Conservation (phyloP, 2,888 invertebrate genomes). For the Acronicta psi region DNA sequence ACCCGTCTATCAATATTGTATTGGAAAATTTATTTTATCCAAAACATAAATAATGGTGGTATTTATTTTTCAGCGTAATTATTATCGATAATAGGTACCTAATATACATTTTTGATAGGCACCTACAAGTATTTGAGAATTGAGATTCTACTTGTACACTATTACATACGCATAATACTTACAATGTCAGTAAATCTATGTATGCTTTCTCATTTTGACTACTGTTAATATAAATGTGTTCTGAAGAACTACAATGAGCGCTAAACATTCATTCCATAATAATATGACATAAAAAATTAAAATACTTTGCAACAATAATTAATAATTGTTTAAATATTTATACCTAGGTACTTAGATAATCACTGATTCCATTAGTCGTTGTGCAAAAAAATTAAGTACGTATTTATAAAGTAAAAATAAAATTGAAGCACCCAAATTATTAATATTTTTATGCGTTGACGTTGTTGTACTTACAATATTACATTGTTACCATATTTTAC, state of each 20-base stretch:
- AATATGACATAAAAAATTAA: too few species aligned
- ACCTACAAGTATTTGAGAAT: constrained; percentile 3
- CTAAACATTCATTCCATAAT: background rate
- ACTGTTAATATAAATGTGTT: background rate
- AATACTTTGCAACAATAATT: too few species aligned
- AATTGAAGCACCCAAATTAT: constrained; percentile 20
- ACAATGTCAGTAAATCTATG: background rate
- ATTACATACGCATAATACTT: background rate
- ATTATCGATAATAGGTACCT: too few species aligned
- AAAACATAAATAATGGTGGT: background rate
- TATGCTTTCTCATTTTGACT: background rate
- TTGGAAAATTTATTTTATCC: background rate
- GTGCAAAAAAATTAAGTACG: background rate
- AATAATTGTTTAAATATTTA: too few species aligned
- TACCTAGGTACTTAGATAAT: too few species aligned
- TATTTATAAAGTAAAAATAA: background rate
- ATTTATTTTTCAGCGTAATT: background rate
- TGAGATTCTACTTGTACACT: constrained; percentile 20
- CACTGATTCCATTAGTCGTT: too few species aligned
- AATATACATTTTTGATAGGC: constrained; percentile 8
- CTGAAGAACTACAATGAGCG: too few species aligned
- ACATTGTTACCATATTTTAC: constrained; percentile 6
- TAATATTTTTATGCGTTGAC: constrained; percentile 9
- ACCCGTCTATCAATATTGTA: background rate
- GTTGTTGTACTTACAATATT: constrained; percentile 6